These are phyloP conservation scores for Eudemis profundana DNA, from an alignment of 2,888 invertebrate genomes.

Conservation along the genomic window DNA sequence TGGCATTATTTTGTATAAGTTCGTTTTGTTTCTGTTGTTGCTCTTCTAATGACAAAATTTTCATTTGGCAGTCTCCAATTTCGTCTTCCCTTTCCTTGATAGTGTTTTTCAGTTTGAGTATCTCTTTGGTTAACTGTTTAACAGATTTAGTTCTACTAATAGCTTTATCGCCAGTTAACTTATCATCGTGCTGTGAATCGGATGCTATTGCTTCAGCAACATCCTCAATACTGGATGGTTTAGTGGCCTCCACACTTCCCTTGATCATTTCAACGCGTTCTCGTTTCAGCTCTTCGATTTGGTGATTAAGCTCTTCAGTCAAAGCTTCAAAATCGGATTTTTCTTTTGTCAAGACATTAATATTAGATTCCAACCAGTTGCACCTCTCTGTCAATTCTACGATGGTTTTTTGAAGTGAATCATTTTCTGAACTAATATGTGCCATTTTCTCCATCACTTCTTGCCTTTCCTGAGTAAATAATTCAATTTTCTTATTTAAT, in stretches of 20 bases:
- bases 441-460: conserved; percentile 90
- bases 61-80: conserved; percentile 82
- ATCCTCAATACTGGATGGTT: conserved; percentile 67
- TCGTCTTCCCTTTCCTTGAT: conserved; percentile 83
- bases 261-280: conserved; percentile 76
- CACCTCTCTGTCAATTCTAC: conserved; percentile 82
- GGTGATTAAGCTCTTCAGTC: conserved; percentile 69
- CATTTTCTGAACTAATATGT: conserved; percentile 86
- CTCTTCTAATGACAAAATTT: conserved; percentile 80
- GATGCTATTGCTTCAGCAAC: conserved; percentile 58
- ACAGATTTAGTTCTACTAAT: conserved; percentile 72
- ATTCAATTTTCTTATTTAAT: conserved; percentile 87
- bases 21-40: conserved; percentile 78
- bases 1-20: conserved; percentile 61
- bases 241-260: conserved; percentile 71
- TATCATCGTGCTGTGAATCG: conserved; percentile 73
- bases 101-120: conserved; percentile 78
- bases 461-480: conserved; percentile 88
- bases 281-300: conserved; percentile 76
- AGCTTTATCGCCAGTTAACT: conserved; percentile 68
- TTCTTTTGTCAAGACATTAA: conserved; percentile 76
- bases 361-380: conserved; percentile 72
- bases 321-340: conserved; percentile 68
- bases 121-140: conserved; percentile 82
- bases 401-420: conserved; percentile 79